phyloP scores from a whole-genome alignment of 1,140 invertebrate genomes.

The Zeugodacus cucurbitae region DNA sequence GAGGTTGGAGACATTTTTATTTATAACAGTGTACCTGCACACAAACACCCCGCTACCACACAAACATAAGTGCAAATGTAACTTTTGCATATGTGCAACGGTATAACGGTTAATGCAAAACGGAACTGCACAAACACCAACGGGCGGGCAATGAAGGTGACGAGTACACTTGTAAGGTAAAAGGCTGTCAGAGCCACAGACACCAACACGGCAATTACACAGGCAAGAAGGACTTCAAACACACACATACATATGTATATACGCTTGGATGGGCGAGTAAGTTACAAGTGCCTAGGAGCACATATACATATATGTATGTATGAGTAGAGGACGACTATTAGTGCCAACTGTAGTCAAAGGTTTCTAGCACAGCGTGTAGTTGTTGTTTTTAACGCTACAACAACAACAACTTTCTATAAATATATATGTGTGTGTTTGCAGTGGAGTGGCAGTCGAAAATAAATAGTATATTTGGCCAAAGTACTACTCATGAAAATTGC shows the following conservation, averaged over 20 bases:
- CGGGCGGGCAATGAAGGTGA: background rate
- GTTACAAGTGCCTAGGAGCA: background rate
- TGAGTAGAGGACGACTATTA: background rate
- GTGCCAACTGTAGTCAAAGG: slow-evolving; percentile 8
- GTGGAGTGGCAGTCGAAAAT: background rate
- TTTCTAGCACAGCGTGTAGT: background rate
- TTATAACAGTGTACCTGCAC: background rate
- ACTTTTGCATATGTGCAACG: background rate
- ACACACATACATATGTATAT: background rate
- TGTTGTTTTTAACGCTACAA: background rate
- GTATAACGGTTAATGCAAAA: slow-evolving; percentile 7
- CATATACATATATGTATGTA: background rate
- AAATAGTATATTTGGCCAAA: slow-evolving; percentile 25
- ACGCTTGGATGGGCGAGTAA: background rate
- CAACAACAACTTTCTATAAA: background rate
- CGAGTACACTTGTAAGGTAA: background rate
- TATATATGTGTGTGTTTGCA: background rate
- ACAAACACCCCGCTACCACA: too few relatives aligned
- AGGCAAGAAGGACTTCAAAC: background rate
- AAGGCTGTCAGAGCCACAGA: background rate
- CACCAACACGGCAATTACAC: slow-evolving; percentile 5
- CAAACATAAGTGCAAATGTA: background rate
- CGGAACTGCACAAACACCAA: background rate
- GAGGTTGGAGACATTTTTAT: background rate
- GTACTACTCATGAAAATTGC: slow-evolving; percentile 26